Evolutionary conservation across 2,797 vertebrate genomes (phyloP).

Genomic region (Dendrocincla tyrannina): DNA sequence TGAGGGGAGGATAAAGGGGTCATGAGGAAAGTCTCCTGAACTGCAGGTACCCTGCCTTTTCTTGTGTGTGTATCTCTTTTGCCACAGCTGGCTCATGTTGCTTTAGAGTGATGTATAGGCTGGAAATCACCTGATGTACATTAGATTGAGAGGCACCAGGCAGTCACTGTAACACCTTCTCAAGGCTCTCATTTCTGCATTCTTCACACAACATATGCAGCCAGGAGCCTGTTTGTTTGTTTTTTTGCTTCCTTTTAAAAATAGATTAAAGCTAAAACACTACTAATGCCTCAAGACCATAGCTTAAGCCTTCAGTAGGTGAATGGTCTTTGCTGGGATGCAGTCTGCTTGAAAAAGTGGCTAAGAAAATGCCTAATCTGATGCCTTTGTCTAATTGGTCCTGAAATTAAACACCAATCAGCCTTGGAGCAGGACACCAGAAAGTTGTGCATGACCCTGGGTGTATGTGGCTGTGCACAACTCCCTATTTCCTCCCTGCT

Average conservation of each 20-base stretch:
- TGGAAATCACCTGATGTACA: not conserved
- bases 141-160: not conserved
- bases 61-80: not conserved
- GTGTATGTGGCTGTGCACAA: not conserved
- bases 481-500: not conserved
- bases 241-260: not conserved
- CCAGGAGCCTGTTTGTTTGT: not conserved
- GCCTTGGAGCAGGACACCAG: not conserved
- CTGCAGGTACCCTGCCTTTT: not conserved
- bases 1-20: not conserved
- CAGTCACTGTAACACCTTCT: not conserved
- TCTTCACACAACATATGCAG: not conserved
- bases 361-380: not conserved
- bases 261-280: not conserved
- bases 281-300: not conserved
- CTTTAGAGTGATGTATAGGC: not conserved
- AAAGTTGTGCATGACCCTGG: not conserved
- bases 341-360: accelerated
- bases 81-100: accelerated
- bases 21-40: not conserved
- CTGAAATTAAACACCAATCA: not conserved
- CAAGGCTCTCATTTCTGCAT: not conserved
- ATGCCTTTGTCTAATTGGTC: not conserved
- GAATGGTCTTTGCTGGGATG: not conserved
- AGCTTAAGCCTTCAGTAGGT: not conserved